Conservation (phyloP, 2,797 vertebrate genomes). For the Muraenolepis orangiensis region DNA sequence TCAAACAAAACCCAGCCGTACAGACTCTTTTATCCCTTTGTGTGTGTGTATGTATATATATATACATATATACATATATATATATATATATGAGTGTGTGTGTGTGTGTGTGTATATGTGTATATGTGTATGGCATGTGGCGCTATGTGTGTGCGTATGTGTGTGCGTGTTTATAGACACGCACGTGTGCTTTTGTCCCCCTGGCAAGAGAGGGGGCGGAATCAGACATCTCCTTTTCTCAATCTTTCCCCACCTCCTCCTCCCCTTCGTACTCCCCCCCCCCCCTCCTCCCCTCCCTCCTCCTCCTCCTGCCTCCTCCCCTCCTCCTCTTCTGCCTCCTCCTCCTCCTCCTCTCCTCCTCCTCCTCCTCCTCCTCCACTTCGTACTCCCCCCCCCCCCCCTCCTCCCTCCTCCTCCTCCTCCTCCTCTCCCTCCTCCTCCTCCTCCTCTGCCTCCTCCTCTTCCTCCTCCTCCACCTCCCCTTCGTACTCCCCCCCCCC, state of each 20-base stretch:
- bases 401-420: too few species aligned
- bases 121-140: conserved; percentile 8
- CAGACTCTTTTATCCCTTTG: conserved; percentile 17
- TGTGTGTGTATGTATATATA: background rate
- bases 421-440: background rate
- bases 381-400: too few species aligned
- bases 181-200: conserved; percentile 4
- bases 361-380: conserved; percentile 40
- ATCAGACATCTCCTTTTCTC: conserved; percentile 6
- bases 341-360: conserved; percentile 11
- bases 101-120: conserved; percentile 1
- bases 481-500: too few species aligned
- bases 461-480: conserved; percentile 20
- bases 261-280: conserved; percentile 9
- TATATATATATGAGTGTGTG: background rate
- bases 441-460: conserved; percentile 16
- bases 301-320: too few species aligned
- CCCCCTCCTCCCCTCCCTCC: conserved; percentile 28
- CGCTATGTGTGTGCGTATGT: conserved; percentile 1
- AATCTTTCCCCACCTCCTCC: conserved; percentile 19
- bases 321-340: background rate
- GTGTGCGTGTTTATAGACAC: background rate
- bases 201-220: conserved; percentile 49
- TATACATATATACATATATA: background rate
- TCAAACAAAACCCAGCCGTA: conserved; percentile 45